A percentile compares a stretch with the other conserved stretches of the same genome.
Evolutionary conservation across 2,888 invertebrate species (phyloP).

Genomic region (Gymnosoma rotundatum): DNA sequence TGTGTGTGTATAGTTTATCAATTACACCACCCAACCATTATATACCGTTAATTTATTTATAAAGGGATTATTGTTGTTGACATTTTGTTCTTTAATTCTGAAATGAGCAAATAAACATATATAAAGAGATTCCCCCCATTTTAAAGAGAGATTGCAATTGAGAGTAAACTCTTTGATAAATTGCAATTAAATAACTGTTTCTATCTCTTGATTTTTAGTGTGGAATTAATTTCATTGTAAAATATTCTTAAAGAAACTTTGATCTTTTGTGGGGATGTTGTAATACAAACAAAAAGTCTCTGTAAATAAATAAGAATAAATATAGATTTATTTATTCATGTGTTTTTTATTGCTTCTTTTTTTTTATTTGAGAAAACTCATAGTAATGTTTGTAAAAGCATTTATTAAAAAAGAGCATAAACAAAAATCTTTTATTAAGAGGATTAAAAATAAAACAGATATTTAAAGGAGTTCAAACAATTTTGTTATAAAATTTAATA

Average conservation of each 20-base stretch:
- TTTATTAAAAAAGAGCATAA: slow-evolving; percentile 2
- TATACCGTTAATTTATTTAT: slow-evolving; percentile 40
- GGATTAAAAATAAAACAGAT: slow-evolving; percentile 9
- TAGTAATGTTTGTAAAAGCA: not conserved
- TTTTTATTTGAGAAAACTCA: slow-evolving; percentile 2
- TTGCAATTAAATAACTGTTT: slow-evolving; percentile 36
- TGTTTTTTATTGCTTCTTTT: not conserved
- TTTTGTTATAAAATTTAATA: no score
- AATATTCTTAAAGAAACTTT: slow-evolving; percentile 9
- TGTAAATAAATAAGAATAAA: not conserved
- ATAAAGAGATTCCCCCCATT: slow-evolving; percentile 2
- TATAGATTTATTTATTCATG: not conserved
- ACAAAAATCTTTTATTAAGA: not conserved
- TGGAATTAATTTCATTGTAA: not conserved
- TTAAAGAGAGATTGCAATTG: slow-evolving; percentile 11
- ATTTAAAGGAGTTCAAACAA: slow-evolving; percentile 3
- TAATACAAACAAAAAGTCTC: not conserved
- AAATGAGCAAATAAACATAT: slow-evolving; percentile 6
- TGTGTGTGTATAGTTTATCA: slow-evolving; percentile 7
- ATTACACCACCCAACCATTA: slow-evolving; percentile 10
- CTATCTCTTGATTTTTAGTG: not conserved
- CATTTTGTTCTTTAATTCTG: slow-evolving; percentile 2
- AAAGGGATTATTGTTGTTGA: slow-evolving; percentile 42
- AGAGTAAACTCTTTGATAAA: not conserved
- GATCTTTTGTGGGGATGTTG: slow-evolving; percentile 1